Conservation (phyloP, 1,140 invertebrate genomes). For the Bactericera cockerelli region DNA sequence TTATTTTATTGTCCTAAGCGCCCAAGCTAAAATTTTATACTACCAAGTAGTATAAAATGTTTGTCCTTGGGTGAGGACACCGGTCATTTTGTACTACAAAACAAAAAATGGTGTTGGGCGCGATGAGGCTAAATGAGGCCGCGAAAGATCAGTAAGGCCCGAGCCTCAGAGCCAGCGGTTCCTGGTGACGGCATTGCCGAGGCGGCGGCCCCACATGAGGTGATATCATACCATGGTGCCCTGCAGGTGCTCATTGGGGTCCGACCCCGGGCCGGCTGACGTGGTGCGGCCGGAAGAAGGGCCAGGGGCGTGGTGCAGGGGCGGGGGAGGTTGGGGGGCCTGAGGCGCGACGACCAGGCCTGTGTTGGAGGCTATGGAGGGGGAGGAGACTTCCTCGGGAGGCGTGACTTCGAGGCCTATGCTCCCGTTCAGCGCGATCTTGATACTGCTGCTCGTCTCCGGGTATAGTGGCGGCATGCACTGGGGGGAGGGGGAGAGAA, state of each 20-base stretch:
- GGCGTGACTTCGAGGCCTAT: constrained; percentile 73
- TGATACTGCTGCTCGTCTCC: constrained; percentile 43
- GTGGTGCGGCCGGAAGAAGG: constrained; percentile 19
- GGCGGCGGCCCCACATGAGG: constrained; percentile 71
- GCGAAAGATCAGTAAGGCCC: too few species aligned
- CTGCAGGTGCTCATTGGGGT: constrained; percentile 61
- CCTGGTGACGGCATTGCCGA: constrained; percentile 44
- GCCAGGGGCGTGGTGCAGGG: constrained; percentile 13
- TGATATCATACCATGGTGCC: constrained; percentile 86
- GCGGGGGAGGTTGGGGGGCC: constrained; percentile 24
- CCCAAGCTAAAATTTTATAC: too few species aligned
- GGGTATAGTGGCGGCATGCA: constrained; percentile 5
- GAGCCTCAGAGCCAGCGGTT: constrained; percentile 45
- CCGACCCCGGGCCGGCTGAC: constrained; percentile 31
- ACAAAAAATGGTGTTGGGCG: too few species aligned
- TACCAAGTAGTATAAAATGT: too few species aligned
- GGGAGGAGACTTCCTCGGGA: constrained; percentile 48
- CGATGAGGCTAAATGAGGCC: too few species aligned
- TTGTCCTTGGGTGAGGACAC: too few species aligned
- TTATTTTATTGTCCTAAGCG: too few species aligned
- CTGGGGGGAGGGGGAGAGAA: too few species aligned
- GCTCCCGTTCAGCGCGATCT: constrained; percentile 68
- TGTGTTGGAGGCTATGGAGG: constrained; percentile 35
- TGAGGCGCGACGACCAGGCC: constrained; percentile 34
- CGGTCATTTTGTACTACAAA: too few species aligned